phyloP scores from a whole-genome alignment of 2,113 vertebrate species.

The Lophura nycthemera region DNA sequence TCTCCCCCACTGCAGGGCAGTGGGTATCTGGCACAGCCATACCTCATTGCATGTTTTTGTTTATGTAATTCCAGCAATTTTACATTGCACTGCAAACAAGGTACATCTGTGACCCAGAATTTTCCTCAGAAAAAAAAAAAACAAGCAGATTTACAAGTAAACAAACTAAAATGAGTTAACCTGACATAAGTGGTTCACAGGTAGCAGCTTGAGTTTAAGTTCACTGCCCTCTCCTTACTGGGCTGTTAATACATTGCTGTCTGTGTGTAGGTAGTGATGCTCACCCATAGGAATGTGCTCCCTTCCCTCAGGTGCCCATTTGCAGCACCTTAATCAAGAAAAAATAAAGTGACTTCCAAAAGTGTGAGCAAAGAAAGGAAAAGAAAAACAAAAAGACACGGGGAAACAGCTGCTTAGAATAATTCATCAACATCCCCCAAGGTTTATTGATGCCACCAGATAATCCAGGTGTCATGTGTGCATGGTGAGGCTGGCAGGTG shows the following conservation, averaged over 20 bases:
- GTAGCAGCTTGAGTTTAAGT: not conserved
- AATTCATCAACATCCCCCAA: not conserved
- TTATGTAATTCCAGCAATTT: not conserved
- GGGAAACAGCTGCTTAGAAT: not conserved
- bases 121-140: not conserved
- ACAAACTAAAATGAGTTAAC: not conserved
- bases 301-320: not conserved
- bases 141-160: not conserved
- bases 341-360: not conserved
- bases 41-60: not conserved
- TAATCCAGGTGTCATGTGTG: not conserved
- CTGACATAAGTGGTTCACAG: accelerated
- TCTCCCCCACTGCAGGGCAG: not conserved
- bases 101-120: conserved; percentile 40
- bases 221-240: not conserved
- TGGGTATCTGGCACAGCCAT: not conserved
- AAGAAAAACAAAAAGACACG: not conserved
- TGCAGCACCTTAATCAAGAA: not conserved
- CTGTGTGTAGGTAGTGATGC: not conserved
- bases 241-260: not conserved
- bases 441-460: not conserved
- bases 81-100: not conserved
- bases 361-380: not conserved
- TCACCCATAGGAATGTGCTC: accelerated
- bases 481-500: not conserved